Evolutionary conservation across 2,113 vertebrate species (phyloP), one percentile per base, ranked within the genome.

Genomic region (Panthera leo): DNA sequence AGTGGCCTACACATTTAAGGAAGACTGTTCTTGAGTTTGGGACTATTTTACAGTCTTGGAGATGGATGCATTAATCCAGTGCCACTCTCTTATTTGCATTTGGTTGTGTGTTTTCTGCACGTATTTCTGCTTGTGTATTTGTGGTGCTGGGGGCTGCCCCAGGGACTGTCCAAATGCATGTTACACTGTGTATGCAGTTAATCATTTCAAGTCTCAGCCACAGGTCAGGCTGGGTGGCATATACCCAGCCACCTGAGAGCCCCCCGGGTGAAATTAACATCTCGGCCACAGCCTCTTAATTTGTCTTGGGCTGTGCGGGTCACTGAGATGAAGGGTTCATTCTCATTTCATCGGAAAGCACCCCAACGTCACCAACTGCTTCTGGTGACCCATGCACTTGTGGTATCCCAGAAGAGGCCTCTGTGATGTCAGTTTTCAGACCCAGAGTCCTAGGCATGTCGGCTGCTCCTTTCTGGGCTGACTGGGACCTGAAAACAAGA

Each of bases 271-370:
- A 94, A 63, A 85, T 68, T 67, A 89, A 71, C 2, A 36, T 85
- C 51, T 18, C 34, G 25, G 65, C 48, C 5, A 5, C 36, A 91
- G 88, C 25, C n/a, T 86, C 86, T 98, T 97, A 76, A 95, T 98
- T 97, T 97, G 78, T 70, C 91, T 98, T 73, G 19, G 91, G 96
- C 92, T 80, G 76, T 45, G 34, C 53, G 91, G 71, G 75, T 94
- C 83, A 45, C 1, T 1, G 80, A 93, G 25, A 58, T 61, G 94
- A 25, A 42, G 68, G 92, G 48, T 88, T 95, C n/a, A n/a, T 87
- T 97, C 48, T 97, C 95, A 85, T 51, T 75, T 83, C 7, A 53
- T 51, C 58, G 88, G 29, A 94, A 94, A 92, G 61, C 76, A 67
- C 45, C 84, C 92, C 31, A 58, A 42, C 5, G 13, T 36, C 48